Conservation (phyloP, 2,797 vertebrate genomes). For the Remorina albescens region DNA sequence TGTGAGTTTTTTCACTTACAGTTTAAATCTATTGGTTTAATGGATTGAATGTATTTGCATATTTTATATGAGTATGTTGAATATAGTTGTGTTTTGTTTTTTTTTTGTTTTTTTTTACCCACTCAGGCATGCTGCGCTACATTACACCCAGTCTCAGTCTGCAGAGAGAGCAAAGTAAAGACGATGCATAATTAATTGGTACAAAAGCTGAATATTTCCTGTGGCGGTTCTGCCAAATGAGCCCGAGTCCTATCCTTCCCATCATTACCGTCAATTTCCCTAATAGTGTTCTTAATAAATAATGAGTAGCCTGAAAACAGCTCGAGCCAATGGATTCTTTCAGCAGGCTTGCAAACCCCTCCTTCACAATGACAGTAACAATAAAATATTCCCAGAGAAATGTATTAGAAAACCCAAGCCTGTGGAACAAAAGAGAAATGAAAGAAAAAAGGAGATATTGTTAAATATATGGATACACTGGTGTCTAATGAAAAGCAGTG, state of each 20-base stretch:
- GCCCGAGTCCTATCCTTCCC: constrained; percentile 60
- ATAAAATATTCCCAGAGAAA: background rate
- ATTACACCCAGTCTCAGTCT: constrained; percentile 26
- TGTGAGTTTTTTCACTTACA: background rate
- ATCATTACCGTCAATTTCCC: constrained; percentile 74
- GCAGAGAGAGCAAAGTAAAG: constrained; percentile 62
- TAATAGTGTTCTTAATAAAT: constrained; percentile 79
- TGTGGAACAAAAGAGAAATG: constrained; percentile 1
- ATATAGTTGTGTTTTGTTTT: background rate
- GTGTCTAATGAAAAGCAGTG: constrained; percentile 2
- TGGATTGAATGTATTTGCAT: background rate
- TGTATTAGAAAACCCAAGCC: background rate
- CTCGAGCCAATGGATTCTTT: constrained; percentile 29
- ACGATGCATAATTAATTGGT: constrained; percentile 74
- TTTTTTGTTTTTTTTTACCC: background rate
- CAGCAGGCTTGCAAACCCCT: background rate
- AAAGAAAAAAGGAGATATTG: background rate
- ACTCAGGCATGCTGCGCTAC: background rate
- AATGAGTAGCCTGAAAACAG: constrained; percentile 67
- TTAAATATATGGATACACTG: constrained; percentile 9
- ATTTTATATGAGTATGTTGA: background rate
- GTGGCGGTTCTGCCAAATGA: constrained; percentile 71
- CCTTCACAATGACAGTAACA: background rate
- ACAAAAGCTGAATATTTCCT: constrained; percentile 73
- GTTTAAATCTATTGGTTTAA: background rate